Conservation (phyloP, 2,113 vertebrate genomes). For the Scatophagus argus region DNA sequence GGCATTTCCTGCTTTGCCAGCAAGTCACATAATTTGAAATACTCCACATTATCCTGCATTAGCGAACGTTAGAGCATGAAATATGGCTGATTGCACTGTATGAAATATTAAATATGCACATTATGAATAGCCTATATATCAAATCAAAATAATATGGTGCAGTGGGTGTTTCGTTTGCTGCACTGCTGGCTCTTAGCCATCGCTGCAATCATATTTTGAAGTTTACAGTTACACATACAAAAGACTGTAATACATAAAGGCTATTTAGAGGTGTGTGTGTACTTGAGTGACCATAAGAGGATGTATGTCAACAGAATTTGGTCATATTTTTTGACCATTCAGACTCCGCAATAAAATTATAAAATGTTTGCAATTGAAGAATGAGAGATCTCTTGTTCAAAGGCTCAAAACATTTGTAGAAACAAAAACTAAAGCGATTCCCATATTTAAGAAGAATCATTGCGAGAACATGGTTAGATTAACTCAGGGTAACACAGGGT, state of each 20-base stretch:
- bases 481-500: neutral
- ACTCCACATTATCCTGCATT: slow-evolving; percentile 30
- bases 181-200: slow-evolving; percentile 15
- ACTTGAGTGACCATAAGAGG: neutral
- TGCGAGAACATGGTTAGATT: slow-evolving; percentile 22
- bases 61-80: slow-evolving; percentile 45
- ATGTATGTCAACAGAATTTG: neutral
- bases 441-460: neutral
- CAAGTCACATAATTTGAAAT: slow-evolving; percentile 21
- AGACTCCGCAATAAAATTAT: neutral
- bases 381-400: neutral
- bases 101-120: slow-evolving; percentile 58
- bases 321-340: neutral
- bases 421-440: neutral
- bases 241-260: neutral
- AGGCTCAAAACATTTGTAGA: neutral
- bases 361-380: neutral
- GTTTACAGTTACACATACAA: slow-evolving; percentile 40
- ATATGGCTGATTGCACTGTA: slow-evolving; percentile 51
- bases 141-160: slow-evolving; percentile 38
- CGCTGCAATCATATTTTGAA: slow-evolving; percentile 31
- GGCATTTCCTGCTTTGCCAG: slow-evolving; percentile 45
- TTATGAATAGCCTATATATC: slow-evolving; percentile 49
- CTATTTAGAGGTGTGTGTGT: neutral
- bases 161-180: slow-evolving; percentile 39